Conservation (phyloP, 2,113 vertebrate species). For the Ptilorrhoa leucosticta region DNA sequence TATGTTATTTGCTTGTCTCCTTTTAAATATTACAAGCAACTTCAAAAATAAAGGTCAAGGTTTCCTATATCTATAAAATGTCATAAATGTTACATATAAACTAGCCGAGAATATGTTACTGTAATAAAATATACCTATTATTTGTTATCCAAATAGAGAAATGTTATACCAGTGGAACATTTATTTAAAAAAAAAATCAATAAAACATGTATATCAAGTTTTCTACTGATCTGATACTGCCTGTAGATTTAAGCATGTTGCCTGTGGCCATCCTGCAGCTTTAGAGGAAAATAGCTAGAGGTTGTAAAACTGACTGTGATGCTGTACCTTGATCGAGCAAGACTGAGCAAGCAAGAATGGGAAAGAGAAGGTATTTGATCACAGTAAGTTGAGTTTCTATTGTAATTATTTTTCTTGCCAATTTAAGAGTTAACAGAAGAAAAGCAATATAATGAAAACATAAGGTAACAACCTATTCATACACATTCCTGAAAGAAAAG, state of each 20-base stretch:
- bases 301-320: not conserved
- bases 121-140: not conserved
- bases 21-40: not conserved
- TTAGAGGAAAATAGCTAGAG: not conserved
- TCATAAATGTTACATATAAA: not conserved
- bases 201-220: not conserved
- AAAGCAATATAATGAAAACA: not conserved
- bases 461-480: not conserved
- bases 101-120: not conserved
- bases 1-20: not conserved
- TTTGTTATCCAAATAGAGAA: not conserved
- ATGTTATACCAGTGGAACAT: not conserved
- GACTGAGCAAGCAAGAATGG: not conserved
- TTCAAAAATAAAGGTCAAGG: not conserved
- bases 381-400: not conserved
- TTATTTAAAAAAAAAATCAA: not conserved
- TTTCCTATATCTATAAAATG: not conserved
- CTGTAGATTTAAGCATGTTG: not conserved
- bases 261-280: not conserved
- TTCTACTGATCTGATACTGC: not conserved
- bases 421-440: not conserved
- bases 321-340: not conserved
- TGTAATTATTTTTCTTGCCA: not conserved
- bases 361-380: not conserved
- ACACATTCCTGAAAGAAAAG: not conserved